phyloP scores from a whole-genome alignment of 2,888 invertebrate genomes.

The Xylophagus ater region DNA sequence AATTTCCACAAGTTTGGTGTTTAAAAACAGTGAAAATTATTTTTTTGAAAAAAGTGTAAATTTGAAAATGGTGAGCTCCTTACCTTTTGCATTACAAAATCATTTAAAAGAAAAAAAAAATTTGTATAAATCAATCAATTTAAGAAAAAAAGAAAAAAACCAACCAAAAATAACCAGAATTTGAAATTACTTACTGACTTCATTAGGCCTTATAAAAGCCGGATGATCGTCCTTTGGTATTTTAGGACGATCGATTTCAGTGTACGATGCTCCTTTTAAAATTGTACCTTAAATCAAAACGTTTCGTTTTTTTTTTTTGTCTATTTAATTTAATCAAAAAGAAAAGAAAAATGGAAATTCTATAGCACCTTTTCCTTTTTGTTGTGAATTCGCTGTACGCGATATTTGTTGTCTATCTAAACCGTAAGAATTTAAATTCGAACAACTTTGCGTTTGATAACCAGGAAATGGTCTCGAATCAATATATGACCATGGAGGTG shows the following conservation, averaged over 20 bases:
- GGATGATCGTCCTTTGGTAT: constrained; percentile 39
- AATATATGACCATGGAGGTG: constrained; percentile 24
- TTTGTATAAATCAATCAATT: constrained; percentile 5
- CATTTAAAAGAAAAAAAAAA: constrained; percentile 4
- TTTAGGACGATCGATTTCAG: constrained; percentile 23
- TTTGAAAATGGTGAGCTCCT: too few relatives aligned
- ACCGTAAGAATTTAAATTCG: constrained; percentile 37
- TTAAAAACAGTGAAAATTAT: too few relatives aligned
- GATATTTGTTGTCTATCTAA: constrained; percentile 27
- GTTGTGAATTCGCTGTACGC: constrained; percentile 39
- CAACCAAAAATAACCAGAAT: constrained; percentile 15
- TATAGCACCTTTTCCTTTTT: constrained; percentile 72
- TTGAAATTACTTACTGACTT: constrained; percentile 40
- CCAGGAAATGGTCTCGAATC: constrained; percentile 32
- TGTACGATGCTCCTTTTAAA: constrained; percentile 58
- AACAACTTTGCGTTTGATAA: constrained; percentile 49
- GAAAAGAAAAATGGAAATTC: too few relatives aligned
- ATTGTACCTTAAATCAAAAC: not conserved
- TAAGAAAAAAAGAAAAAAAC: not conserved
- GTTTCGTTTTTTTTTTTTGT: not conserved
- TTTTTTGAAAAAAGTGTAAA: too few relatives aligned
- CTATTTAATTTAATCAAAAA: constrained; percentile 2
- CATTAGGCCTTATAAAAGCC: constrained; percentile 49
- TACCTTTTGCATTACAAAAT: too few relatives aligned
- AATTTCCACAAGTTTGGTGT: too few relatives aligned